phyloP scores from a whole-genome alignment of 1,140 invertebrate species.

The Dendrolimus punctatus region DNA sequence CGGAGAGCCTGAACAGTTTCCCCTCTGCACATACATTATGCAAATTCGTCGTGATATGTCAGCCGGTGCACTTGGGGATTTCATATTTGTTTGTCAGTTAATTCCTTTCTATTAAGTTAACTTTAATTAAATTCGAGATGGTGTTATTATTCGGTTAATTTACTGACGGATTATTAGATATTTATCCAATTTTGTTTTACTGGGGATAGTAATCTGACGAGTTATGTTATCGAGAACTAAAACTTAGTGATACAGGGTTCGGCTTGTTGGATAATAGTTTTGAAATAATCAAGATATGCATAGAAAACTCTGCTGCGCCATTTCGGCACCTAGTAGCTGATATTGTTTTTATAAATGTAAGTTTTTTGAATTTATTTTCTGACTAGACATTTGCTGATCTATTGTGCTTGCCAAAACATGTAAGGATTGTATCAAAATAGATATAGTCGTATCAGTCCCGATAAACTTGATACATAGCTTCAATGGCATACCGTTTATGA shows the following conservation, averaged over 20 bases:
- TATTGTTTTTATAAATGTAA: no score
- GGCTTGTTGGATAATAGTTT: slow-evolving; percentile 10
- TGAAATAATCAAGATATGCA: slow-evolving; percentile 6
- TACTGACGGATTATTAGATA: slow-evolving; percentile 55
- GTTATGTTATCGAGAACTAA: slow-evolving; percentile 7
- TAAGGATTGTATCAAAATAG: no score
- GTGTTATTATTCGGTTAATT: slow-evolving; percentile 58
- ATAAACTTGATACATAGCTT: no score
- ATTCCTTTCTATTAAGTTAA: slow-evolving; percentile 66
- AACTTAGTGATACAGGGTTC: slow-evolving; percentile 16
- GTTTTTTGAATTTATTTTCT: no score
- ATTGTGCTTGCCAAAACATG: no score
- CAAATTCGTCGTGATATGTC: slow-evolving; percentile 68
- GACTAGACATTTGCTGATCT: no score
- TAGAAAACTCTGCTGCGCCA: no score
- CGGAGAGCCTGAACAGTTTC: slow-evolving; percentile 61
- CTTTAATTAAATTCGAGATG: slow-evolving; percentile 67
- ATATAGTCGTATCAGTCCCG: no score
- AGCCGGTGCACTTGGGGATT: slow-evolving; percentile 59
- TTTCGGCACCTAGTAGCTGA: no score
- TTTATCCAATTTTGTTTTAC: slow-evolving; percentile 39
- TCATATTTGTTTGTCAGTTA: slow-evolving; percentile 64
- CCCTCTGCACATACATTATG: slow-evolving; percentile 64
- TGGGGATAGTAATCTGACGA: no score
- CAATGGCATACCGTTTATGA: no score